These are phyloP conservation scores for Erythrocercus mccallii DNA, from an alignment of 2,113 vertebrate genomes.

Conservation along the genomic window DNA sequence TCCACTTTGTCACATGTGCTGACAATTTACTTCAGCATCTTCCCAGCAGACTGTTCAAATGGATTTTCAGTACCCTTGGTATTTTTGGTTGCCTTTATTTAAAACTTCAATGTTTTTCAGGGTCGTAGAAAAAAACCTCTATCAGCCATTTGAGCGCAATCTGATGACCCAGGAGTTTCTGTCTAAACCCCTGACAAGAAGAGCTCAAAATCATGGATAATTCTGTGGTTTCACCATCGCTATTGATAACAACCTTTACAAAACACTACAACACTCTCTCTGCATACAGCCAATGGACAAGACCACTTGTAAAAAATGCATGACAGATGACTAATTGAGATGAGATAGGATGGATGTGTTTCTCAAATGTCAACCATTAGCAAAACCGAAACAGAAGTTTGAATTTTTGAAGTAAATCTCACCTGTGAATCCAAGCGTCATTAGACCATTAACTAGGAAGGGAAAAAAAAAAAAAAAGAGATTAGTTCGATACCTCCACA, in stretches of 20 bases:
- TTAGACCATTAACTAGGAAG: slow-evolving; percentile 43
- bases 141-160: background rate
- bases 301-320: background rate
- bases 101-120: background rate
- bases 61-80: background rate
- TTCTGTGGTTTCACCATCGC: background rate
- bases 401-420: slow-evolving; percentile 20
- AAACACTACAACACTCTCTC: background rate
- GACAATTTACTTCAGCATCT: background rate
- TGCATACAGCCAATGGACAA: background rate
- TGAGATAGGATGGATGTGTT: background rate
- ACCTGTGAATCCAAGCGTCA: slow-evolving; percentile 59
- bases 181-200: background rate
- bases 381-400: background rate
- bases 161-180: background rate
- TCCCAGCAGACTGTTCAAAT: background rate
- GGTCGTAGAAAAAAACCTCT: background rate
- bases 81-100: background rate
- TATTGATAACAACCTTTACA: background rate
- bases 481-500: background rate
- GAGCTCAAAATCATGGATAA: background rate
- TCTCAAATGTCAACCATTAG: background rate
- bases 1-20: rapidly evolving
- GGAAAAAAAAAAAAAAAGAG: background rate
- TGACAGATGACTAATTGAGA: background rate